These are phyloP conservation scores for Helobdella robusta DNA, from an alignment of 2,888 invertebrate species.

Conservation along the genomic window DNA sequence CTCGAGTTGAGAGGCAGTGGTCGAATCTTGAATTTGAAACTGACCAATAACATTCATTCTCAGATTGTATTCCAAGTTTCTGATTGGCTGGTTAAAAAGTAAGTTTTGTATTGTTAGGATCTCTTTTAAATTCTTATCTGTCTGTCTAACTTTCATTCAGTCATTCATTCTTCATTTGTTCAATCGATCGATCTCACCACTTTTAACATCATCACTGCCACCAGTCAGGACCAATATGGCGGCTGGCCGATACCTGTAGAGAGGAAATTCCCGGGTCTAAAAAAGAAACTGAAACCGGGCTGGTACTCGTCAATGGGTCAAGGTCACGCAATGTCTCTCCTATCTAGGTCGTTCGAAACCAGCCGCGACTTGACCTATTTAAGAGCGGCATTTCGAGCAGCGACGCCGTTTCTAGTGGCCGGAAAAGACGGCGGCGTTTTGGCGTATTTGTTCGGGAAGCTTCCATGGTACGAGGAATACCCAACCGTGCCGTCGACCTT, in stretches of 20 bases:
- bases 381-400: slow-evolving; percentile 61
- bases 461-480: slow-evolving; percentile 94
- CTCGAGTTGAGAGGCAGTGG: slow-evolving; percentile 45
- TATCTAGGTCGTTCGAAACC: slow-evolving; percentile 73
- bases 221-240: slow-evolving; percentile 68
- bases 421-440: slow-evolving; percentile 43
- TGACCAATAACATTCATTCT: slow-evolving; percentile 68
- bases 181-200: neutral
- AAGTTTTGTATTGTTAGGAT: neutral
- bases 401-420: slow-evolving; percentile 60
- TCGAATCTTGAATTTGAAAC: slow-evolving; percentile 43
- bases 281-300: slow-evolving; percentile 66
- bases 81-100: slow-evolving; percentile 73
- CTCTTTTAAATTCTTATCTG: neutral
- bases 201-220: neutral
- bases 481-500: slow-evolving; percentile 82
- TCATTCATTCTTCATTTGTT: neutral
- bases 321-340: slow-evolving; percentile 83
- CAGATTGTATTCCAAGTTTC: slow-evolving; percentile 84
- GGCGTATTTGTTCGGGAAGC: slow-evolving; percentile 65
- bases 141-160: neutral
- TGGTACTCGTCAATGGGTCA: slow-evolving; percentile 99
- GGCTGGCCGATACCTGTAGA: slow-evolving; percentile 85
- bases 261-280: slow-evolving; percentile 55
- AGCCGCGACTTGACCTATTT: slow-evolving; percentile 65